Conservation (phyloP, 1,140 invertebrate genomes). For the Mesaphorura yosii region DNA sequence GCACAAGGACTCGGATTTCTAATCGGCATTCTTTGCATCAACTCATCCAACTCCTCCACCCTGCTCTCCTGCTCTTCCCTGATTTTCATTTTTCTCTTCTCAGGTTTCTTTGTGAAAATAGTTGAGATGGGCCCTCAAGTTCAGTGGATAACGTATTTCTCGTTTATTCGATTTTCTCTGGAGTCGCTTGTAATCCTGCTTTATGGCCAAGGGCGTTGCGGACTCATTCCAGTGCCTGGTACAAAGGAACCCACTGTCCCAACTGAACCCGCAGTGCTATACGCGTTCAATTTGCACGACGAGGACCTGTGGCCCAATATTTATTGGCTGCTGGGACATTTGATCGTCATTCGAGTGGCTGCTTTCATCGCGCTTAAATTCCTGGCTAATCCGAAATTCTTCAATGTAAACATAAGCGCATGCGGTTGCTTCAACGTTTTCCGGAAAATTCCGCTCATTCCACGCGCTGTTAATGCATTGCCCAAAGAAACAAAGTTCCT, state of each 20-base stretch:
- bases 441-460: too few relatives aligned
- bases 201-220: slow-evolving; percentile 6
- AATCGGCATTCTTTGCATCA: slow-evolving; percentile 12
- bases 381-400: slow-evolving; percentile 4
- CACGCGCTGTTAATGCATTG: too few relatives aligned
- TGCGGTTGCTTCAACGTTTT: too few relatives aligned
- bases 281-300: slow-evolving; percentile 6
- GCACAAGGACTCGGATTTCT: slow-evolving; percentile 16
- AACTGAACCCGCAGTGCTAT: not conserved
- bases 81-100: slow-evolving; percentile 13
- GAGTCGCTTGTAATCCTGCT: slow-evolving; percentile 5
- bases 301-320: not conserved
- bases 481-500: too few relatives aligned
- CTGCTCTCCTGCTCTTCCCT: slow-evolving; percentile 8
- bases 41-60: slow-evolving; percentile 4
- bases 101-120: slow-evolving; percentile 13
- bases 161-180: slow-evolving; percentile 14
- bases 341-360: not conserved
- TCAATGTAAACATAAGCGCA: not conserved
- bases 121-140: slow-evolving; percentile 9
- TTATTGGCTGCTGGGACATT: not conserved
- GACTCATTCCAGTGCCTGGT: not conserved
- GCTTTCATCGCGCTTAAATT: slow-evolving; percentile 2
- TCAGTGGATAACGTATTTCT: slow-evolving; percentile 5
- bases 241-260: not conserved